Conservation (phyloP, 2,888 invertebrate genomes). For the Icerya purchasi region DNA sequence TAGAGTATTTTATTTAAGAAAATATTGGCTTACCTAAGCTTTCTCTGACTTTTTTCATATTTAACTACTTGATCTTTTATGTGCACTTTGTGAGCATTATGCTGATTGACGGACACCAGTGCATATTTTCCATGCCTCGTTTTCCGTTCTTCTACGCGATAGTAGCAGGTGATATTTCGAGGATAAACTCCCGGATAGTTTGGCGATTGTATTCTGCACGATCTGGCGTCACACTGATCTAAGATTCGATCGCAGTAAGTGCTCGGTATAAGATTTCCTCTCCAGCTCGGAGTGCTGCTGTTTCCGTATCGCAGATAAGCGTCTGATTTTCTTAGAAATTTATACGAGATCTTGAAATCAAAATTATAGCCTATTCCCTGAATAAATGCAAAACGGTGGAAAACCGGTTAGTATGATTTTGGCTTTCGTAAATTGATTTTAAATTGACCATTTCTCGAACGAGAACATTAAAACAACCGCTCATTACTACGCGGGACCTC, state of each 20-base stretch:
- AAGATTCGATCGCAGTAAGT: conserved; percentile 62
- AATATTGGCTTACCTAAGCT: conserved; percentile 51
- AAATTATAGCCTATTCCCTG: conserved; percentile 58
- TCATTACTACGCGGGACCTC: too few species aligned
- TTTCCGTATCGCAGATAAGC: conserved; percentile 58
- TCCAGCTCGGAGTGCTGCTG: conserved; percentile 45
- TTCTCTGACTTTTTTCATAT: conserved; percentile 50
- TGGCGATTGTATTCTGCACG: conserved; percentile 61
- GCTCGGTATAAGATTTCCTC: conserved; percentile 50
- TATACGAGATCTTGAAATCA: conserved; percentile 65
- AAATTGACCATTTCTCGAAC: too few species aligned
- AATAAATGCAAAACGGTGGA: conserved; percentile 14
- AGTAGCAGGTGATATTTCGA: conserved; percentile 62
- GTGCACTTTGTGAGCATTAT: conserved; percentile 55
- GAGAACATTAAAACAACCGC: background rate
- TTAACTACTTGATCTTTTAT: conserved; percentile 56
- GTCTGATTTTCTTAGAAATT: conserved; percentile 53
- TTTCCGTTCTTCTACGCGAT: conserved; percentile 36
- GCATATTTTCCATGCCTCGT: conserved; percentile 50
- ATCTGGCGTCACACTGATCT: conserved; percentile 47
- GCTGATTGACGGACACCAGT: conserved; percentile 49
- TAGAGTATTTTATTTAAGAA: too few species aligned
- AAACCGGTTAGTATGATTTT: background rate
- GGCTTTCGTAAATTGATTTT: too few species aligned
- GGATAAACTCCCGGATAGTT: conserved; percentile 82